Conservation (phyloP, 1,140 invertebrate species). For the Antheraea pernyi region DNA sequence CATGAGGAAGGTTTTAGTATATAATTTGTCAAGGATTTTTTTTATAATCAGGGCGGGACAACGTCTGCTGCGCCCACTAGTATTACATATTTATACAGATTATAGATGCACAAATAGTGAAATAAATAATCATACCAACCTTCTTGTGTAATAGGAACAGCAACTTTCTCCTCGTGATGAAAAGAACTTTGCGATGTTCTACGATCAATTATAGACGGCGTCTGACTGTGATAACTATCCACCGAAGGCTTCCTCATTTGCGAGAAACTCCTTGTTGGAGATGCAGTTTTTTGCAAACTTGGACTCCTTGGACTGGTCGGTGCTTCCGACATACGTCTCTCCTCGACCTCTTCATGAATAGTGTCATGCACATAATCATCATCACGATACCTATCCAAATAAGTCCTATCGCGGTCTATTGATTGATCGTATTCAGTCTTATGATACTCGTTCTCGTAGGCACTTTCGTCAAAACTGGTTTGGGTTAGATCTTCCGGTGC, state of each 20-base stretch:
- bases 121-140: conserved; percentile 36
- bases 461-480: conserved; percentile 72
- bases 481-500: conserved; percentile 65
- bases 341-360: conserved; percentile 58
- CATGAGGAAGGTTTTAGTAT: no score
- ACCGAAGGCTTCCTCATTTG: conserved; percentile 66
- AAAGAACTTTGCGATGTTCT: conserved; percentile 73
- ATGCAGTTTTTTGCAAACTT: conserved; percentile 58
- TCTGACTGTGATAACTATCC: conserved; percentile 71
- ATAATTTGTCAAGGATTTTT: no score
- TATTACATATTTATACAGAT: no score
- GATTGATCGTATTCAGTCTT: conserved; percentile 75
- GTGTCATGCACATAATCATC: conserved; percentile 59
- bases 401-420: conserved; percentile 63
- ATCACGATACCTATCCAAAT: conserved; percentile 69
- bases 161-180: conserved; percentile 62
- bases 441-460: conserved; percentile 74
- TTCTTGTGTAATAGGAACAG: conserved; percentile 63
- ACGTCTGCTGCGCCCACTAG: no score
- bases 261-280: conserved; percentile 57
- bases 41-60: no score
- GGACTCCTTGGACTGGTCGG: conserved; percentile 32
- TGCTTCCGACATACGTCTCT: conserved; percentile 49
- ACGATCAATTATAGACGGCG: conserved; percentile 64
- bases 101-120: no score